phyloP scores from a whole-genome alignment of 1,140 invertebrate genomes.

The Augochlora pura region DNA sequence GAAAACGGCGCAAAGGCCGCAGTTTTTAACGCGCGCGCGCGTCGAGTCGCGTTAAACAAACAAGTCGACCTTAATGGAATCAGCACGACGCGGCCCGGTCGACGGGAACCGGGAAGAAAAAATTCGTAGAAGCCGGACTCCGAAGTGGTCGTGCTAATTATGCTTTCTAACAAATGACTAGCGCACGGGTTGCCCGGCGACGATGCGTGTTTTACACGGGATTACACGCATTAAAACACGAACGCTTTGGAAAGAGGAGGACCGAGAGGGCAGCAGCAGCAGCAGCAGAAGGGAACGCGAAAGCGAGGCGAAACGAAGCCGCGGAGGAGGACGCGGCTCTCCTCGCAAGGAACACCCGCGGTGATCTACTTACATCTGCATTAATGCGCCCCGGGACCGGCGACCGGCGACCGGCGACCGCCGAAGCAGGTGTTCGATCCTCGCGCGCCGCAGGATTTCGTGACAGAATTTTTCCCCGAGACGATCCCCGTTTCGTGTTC shows the following conservation, averaged over 20 bases:
- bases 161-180: not conserved
- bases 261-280: too few relatives aligned
- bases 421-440: constrained; percentile 2
- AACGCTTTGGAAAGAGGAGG: not conserved
- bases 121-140: too few relatives aligned
- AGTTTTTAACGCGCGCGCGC: too few relatives aligned
- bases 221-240: constrained; percentile 8
- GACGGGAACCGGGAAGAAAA: too few relatives aligned
- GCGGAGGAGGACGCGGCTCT: not conserved
- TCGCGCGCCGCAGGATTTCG: not conserved
- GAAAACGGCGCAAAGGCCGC: too few relatives aligned
- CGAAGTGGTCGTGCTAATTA: not conserved
- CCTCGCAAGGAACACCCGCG: constrained; percentile 18
- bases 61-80: too few relatives aligned
- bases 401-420: not conserved
- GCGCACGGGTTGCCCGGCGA: not conserved
- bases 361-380: constrained; percentile 20
- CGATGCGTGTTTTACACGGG: constrained; percentile 8
- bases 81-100: too few relatives aligned
- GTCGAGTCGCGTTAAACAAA: too few relatives aligned
- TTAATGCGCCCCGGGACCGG: not conserved
- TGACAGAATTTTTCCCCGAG: not conserved
- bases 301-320: not conserved
- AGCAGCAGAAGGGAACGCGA: not conserved
- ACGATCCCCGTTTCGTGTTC: not conserved